Base-by-base conservation (phyloP, 2,888 invertebrate species). In the Cenopis cana region DNA sequence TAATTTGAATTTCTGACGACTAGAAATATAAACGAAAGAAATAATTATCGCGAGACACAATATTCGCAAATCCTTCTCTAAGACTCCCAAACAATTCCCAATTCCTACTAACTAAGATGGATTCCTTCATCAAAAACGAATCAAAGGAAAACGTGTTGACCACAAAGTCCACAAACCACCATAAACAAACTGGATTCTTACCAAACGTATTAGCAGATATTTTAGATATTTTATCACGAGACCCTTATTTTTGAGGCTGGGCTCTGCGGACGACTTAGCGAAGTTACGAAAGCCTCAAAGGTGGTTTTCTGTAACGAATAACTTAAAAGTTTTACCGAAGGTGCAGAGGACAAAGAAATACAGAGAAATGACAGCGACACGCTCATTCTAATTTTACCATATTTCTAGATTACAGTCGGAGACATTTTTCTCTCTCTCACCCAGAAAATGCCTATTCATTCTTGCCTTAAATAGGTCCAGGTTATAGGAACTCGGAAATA, bases 301-400 rank as follows among this genome's bases (percentile, higher is more conserved):
- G 74, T 57, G 67, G 73, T 76, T 76, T 77, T 75, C 76, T 77
- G 75, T 74, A 75, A 78, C 77, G 82, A 82, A 84, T 83, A 83
- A 82, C 80, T 83, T 83, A 82, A 82, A 84, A 84, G 79, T 82
- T 81, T 55, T 73, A 55, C 68, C 72, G 66, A 72, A 74, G 50
- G 24, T 2, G 12, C 36, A 71, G 36, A 18, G n/a, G 10, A 55
- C 1, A 18, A 24, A 49, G 29, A 29, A 14, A 29, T 38, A 55
- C 71, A 67, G 71, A 9, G 56, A 36, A 17, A 46, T 46, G 6
- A 4, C 0, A 41, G 14, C 12, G n/a, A n/a, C n/a, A 46, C n/a
- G 46, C 1, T n/a, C 6, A n/a, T 46, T 46, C n/a, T n/a, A 46
- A 1, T 1, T 6, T n/a, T 46, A n/a, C n/a, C 46, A 46, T n/a